Evolutionary conservation across 2,888 invertebrate genomes (phyloP), one percentile per base, ranked within the genome.

Genomic region (Hetaerina titia): DNA sequence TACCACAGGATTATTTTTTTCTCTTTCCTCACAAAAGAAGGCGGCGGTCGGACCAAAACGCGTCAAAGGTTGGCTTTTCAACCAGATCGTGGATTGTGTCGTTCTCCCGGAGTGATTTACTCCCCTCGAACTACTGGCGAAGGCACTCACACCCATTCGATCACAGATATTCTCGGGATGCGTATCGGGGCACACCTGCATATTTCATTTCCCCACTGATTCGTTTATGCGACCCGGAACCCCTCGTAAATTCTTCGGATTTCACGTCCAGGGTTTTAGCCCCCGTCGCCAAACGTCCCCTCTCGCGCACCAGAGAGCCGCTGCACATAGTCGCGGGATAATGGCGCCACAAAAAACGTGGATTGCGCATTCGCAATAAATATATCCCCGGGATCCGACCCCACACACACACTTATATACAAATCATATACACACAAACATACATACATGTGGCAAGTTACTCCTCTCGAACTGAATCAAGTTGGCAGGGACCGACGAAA

Each of bases 181-280:
- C 81, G 15, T 13, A 4, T 81, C 31, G 19, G 31, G 81, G 81
- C 31, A 31, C 11, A 81, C 2, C 31, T 31, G 25, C 31, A 81
- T 81, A 81, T 81, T 81, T 81, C 31, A 81, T 81, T 31, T 25
- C 81, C 31, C 81, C 81, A 81, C 81, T 31, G 81, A 31, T 81
- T 81, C 81, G 81, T 81, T 81, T 81, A 81, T 81, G 81, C 13
- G 25, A 9, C 25, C 9, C 13, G 31, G 31, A 81, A 81, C 81
- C 31, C 81, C 2, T 81, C 25, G 31, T 81, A 81, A 81, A 81
- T 25, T n/a, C 31, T 4, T 11, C 9, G 31, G 25, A 9, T 31
- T 60, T 60, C 17, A 60, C 60, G 60, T 60, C 31, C 7, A 81
- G 81, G 31, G 81, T 22, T 81, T 81, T 31, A 45, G 81, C 4